phyloP scores from a whole-genome alignment of 2,797 vertebrate genomes.

The Eulemur albifrons region DNA sequence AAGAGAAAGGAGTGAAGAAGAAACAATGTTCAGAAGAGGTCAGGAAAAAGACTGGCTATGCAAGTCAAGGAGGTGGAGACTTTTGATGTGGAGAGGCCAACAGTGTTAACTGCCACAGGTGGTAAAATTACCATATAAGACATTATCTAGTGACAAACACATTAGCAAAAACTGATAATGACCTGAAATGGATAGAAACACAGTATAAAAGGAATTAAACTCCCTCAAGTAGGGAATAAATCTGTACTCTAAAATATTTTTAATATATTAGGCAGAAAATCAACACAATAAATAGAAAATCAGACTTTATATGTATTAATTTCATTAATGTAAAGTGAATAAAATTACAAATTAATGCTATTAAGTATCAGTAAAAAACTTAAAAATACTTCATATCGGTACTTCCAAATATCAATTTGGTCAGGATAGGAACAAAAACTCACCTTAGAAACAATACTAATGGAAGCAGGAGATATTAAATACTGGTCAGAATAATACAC shows the following conservation, averaged over 20 bases:
- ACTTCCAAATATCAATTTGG: neutral
- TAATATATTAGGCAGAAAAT: neutral
- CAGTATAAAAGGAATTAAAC: neutral
- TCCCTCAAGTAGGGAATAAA: neutral
- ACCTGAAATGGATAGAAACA: neutral
- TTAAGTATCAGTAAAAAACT: neutral
- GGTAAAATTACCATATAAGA: neutral
- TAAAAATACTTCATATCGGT: neutral
- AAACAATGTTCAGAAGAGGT: neutral
- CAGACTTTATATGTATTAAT: neutral
- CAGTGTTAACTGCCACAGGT: neutral
- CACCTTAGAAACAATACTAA: neutral
- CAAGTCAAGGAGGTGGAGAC: neutral
- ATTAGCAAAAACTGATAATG: neutral
- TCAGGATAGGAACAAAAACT: constrained; percentile 14
- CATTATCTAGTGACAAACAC: no score
- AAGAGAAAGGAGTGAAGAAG: neutral
- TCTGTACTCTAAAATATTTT: neutral
- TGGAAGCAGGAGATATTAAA: neutral
- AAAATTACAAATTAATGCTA: neutral
- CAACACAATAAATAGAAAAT: neutral
- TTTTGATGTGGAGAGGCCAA: rapidly evolving
- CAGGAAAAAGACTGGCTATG: rapidly evolving
- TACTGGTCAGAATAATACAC: neutral
- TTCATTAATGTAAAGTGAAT: neutral